Percentiles rank a stretch among this genome's conserved stretches.
Conservation (phyloP, 2,113 vertebrate genomes). For the Phoenicopterus ruber region DNA sequence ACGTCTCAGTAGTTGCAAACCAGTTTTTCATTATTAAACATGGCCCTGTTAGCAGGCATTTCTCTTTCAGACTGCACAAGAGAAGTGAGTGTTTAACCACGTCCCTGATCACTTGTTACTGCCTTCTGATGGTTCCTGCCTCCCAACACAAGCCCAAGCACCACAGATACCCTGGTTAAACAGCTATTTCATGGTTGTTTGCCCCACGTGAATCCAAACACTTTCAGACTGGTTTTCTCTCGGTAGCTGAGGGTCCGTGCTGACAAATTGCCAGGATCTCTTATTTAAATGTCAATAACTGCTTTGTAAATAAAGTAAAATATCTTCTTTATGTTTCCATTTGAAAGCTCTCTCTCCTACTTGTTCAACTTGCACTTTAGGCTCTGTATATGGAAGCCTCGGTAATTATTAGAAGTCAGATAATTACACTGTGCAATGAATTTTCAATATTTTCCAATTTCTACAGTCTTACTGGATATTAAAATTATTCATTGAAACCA, state of each 20-base stretch:
- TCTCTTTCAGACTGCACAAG: background rate
- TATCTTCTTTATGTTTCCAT: background rate
- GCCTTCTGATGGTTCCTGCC: background rate
- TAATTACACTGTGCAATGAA: background rate
- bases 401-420: background rate
- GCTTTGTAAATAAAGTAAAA: background rate
- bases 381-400: background rate
- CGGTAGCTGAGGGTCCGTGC: background rate
- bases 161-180: background rate
- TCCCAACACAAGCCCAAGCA: background rate
- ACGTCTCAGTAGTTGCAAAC: background rate
- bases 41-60: background rate
- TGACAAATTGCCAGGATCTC: background rate
- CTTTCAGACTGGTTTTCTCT: background rate
- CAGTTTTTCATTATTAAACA: background rate
- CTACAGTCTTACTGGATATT: background rate
- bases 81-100: background rate
- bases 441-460: background rate
- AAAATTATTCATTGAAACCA: background rate
- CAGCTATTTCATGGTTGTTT: background rate
- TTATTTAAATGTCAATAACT: background rate
- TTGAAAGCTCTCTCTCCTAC: background rate
- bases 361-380: background rate
- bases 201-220: background rate
- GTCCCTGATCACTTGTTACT: background rate